phyloP scores from a whole-genome alignment of 2,113 vertebrate species.

The Nerophis ophidion region DNA sequence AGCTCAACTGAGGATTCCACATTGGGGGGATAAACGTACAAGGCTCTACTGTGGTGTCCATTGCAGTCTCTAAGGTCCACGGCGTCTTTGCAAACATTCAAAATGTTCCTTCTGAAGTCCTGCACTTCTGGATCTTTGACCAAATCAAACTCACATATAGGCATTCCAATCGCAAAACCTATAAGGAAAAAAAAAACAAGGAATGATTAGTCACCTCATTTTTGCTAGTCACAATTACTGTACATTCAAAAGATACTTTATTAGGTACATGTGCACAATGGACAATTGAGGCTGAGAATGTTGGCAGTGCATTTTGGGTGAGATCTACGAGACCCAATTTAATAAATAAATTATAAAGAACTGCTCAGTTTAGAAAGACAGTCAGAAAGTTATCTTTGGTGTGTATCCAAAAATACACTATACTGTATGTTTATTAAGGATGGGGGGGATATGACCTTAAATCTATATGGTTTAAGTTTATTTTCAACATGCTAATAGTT shows the following conservation, averaged over 20 bases:
- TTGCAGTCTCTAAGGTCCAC: slow-evolving; percentile 92
- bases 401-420: too few species aligned
- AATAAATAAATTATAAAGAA: too few species aligned
- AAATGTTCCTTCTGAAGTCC: slow-evolving; percentile 95
- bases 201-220: background rate
- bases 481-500: too few species aligned
- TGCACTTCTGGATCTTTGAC: slow-evolving; percentile 98
- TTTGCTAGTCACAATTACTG: background rate
- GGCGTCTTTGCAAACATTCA: slow-evolving; percentile 96
- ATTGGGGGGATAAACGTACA: slow-evolving; percentile 97
- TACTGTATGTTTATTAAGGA: too few species aligned
- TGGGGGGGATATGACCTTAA: too few species aligned
- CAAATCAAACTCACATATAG: slow-evolving; percentile 96
- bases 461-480: too few species aligned
- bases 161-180: slow-evolving; percentile 99
- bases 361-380: too few species aligned
- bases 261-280: too few species aligned
- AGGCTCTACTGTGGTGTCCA: slow-evolving; percentile 86
- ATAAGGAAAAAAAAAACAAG: slow-evolving; percentile 10
- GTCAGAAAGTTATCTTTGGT: too few species aligned
- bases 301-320: too few species aligned
- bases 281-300: too few species aligned
- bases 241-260: background rate
- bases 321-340: too few species aligned
- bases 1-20: slow-evolving; percentile 91